A percentile compares a stretch with the other conserved stretches of the same genome.
Evolutionary conservation across 2,888 invertebrate species (phyloP).

Genomic region (Himalopsyche anomala): DNA sequence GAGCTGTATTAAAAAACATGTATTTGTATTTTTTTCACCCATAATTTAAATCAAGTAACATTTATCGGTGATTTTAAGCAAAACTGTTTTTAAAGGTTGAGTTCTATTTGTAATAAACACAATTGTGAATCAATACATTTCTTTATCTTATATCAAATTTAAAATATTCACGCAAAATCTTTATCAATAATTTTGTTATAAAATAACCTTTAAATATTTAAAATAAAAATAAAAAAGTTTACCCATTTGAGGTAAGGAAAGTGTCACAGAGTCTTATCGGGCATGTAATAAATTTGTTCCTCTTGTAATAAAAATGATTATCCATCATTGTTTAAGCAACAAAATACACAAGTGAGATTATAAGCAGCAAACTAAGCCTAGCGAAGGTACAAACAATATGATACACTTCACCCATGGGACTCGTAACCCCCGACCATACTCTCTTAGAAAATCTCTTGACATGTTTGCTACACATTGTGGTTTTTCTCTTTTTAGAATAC

Average conservation of each 20-base stretch:
- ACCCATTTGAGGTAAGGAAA: constrained; percentile 11
- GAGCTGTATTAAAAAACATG: too few species aligned
- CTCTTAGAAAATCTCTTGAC: constrained; percentile 24
- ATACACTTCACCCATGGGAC: constrained; percentile 2
- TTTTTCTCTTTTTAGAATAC: constrained; percentile 3
- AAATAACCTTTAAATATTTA: background rate
- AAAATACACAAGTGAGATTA: constrained; percentile 39
- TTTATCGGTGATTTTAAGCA: too few species aligned
- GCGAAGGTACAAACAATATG: background rate
- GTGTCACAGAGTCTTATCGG: background rate
- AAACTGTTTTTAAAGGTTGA: too few species aligned
- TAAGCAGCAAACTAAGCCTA: constrained; percentile 26
- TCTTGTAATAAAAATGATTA: constrained; percentile 28
- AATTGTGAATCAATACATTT: too few species aligned
- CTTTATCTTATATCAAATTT: too few species aligned
- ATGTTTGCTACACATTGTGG: constrained; percentile 19
- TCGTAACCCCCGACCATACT: background rate
- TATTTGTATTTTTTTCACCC: too few species aligned
- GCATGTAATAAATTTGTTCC: background rate
- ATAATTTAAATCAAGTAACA: too few species aligned
- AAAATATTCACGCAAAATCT: too few species aligned
- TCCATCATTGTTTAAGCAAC: constrained; percentile 37
- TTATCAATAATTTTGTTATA: background rate
- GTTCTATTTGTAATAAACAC: too few species aligned
- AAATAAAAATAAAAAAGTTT: background rate